A percentile compares a stretch with the other conserved stretches of the same genome.
Evolutionary conservation across 2,888 invertebrate genomes (phyloP).

Genomic region (Macropis europaea): DNA sequence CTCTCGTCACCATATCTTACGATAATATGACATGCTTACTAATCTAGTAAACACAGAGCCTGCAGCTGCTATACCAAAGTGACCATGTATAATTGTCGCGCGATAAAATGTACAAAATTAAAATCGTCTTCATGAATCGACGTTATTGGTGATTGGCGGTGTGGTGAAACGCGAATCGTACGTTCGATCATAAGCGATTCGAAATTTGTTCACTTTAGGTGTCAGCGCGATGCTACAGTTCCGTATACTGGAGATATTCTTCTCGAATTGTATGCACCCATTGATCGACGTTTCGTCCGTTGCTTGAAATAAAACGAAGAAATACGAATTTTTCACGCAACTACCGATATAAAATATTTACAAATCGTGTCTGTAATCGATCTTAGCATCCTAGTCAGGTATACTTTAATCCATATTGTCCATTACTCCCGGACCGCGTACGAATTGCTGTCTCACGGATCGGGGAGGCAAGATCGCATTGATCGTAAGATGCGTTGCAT

Average conservation of each 20-base stretch:
- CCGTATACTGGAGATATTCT: constrained; percentile 4
- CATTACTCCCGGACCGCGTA: not conserved
- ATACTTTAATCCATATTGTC: not conserved
- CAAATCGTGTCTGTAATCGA: constrained; percentile 41
- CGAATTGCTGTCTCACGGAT: not conserved
- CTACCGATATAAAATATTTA: constrained; percentile 24
- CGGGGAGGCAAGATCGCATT: not conserved
- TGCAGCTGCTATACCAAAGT: constrained; percentile 56
- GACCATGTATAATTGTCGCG: constrained; percentile 52
- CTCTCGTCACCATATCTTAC: constrained; percentile 47
- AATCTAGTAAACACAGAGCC: constrained; percentile 42
- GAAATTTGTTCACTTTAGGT: constrained; percentile 33
- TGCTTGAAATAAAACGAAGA: constrained; percentile 6
- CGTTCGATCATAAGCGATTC: constrained; percentile 61
- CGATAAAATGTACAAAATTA: constrained; percentile 58
- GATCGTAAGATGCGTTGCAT: not conserved
- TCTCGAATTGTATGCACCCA: not conserved
- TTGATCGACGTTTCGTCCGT: not conserved
- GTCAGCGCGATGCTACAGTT: constrained; percentile 7
- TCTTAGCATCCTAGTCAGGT: not conserved
- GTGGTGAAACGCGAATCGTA: constrained; percentile 70
- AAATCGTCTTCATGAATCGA: constrained; percentile 58
- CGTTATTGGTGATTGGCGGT: constrained; percentile 64
- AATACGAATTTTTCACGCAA: constrained; percentile 4
- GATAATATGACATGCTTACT: constrained; percentile 46